Evolutionary conservation across 2,113 vertebrate species (phyloP), one percentile per base, ranked within the genome.

Genomic region (Triplophysa siluroides): DNA sequence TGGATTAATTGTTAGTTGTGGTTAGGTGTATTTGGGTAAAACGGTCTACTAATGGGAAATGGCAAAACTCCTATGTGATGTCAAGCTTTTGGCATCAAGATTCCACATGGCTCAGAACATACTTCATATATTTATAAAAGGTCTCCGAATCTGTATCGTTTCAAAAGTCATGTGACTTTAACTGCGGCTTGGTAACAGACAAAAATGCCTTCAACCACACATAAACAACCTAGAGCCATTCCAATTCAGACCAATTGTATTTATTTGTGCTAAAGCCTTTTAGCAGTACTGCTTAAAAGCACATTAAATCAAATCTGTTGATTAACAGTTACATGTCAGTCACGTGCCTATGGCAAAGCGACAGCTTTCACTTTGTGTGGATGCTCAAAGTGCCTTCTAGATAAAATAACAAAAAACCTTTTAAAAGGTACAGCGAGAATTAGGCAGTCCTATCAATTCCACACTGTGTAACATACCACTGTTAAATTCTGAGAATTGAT

Each of bases 191-290:
- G 11, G 43, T 9, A 9, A 45, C 10, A 12, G 10, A 12, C 11
- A 43, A 43, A 10, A 43, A 24, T 60, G 21, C 47, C 19, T 13
- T 71, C 7, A 18, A 23, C 73, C 21, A 63, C 50, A 21, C 45
- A 65, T 50, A 72, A 81, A 67, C 56, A 75, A 61, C 60, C 58
- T 16, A 41, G 33, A 81, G 68, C 47, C 47, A 79, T 81, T 2
- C 60, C 71, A 82, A 79, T 50, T 4, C 70, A 71, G 60, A 69
- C 65, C 38, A 58, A 29, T 47, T 64, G 54, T 75, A 7, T 38
- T 2, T 12, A 50, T 16, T 21, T 47, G 45, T 71, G 63, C 60
- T 52, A 47, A 24, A 67, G 71, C 12, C 65, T 64, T 68, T 23
- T 2, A 38, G 58, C 13, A 43, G 9, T 29, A 43, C 16, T 58